phyloP scores from a whole-genome alignment of 2,888 invertebrate species.

The Laothoe populi region DNA sequence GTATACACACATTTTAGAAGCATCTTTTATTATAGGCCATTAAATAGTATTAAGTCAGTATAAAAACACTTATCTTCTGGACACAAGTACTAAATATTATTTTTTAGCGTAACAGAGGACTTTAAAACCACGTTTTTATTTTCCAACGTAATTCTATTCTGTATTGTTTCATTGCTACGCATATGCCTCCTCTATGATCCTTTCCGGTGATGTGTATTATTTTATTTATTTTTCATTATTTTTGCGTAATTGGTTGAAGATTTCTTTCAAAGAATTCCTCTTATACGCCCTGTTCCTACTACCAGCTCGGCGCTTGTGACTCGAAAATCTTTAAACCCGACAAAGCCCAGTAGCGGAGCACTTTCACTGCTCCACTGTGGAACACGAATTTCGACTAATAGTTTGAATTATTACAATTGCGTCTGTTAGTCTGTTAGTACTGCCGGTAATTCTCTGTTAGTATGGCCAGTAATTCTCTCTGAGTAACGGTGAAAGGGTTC shows the following conservation, averaged over 20 bases:
- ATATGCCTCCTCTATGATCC: no score
- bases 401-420: constrained; percentile 73
- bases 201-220: no score
- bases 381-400: constrained; percentile 83
- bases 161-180: no score
- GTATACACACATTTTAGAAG: no score
- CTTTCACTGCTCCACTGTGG: constrained; percentile 74
- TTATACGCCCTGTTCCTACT: constrained; percentile 1
- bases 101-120: no score
- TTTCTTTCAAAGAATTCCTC: background rate
- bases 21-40: no score
- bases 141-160: no score
- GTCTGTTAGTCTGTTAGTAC: constrained; percentile 44
- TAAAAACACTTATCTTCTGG: no score
- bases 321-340: constrained; percentile 42
- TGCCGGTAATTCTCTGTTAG: constrained; percentile 30
- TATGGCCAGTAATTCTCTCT: constrained; percentile 28
- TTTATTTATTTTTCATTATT: no score
- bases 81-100: no score
- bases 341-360: constrained; percentile 80
- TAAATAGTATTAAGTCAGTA: no score
- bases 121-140: no score
- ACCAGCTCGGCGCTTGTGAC: constrained; percentile 38
- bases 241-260: background rate
- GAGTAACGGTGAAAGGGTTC: constrained; percentile 33